Evolutionary conservation across 2,888 invertebrate genomes (phyloP).

Genomic region (Lottia gigantea): DNA sequence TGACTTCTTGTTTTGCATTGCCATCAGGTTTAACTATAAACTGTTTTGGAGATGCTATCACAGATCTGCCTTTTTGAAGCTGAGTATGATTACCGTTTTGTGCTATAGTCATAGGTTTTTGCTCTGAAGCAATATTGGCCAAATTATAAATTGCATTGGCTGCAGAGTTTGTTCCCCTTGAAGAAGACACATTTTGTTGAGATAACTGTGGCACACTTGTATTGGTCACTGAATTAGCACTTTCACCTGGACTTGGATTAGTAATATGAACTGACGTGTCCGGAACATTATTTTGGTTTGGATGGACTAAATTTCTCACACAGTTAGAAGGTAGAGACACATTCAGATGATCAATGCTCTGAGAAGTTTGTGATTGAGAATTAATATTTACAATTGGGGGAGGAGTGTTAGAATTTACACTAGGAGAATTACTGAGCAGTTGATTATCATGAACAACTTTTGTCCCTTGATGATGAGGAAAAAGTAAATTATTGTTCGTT

Average conservation of each 20-base stretch:
- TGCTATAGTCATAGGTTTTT: constrained; percentile 55
- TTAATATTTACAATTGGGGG: constrained; percentile 37
- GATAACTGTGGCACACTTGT: not conserved
- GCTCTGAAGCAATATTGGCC: constrained; percentile 60
- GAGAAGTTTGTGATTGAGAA: constrained; percentile 27
- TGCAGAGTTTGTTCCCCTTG: constrained; percentile 29
- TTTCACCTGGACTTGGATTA: constrained; percentile 25
- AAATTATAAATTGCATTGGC: constrained; percentile 57
- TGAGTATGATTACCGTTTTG: constrained; percentile 39
- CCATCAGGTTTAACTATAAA: constrained; percentile 39
- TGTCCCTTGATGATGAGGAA: constrained; percentile 9
- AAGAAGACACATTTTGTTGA: constrained; percentile 14
- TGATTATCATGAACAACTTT: constrained; percentile 40
- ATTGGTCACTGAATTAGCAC: constrained; percentile 11
- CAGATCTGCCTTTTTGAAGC: constrained; percentile 32
- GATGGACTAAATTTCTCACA: constrained; percentile 25
- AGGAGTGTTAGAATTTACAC: constrained; percentile 48
- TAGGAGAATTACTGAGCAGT: constrained; percentile 58
- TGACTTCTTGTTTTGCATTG: constrained; percentile 25
- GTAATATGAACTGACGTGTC: constrained; percentile 22
- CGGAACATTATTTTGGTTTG: constrained; percentile 22
- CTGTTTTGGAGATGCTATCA: constrained; percentile 30
- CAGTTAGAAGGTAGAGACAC: constrained; percentile 29
- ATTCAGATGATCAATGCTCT: not conserved
- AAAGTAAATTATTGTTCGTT: constrained; percentile 26